These are phyloP conservation scores for Antechinus stuartii DNA, from an alignment of 2,113 vertebrate species.

Conservation along the genomic window DNA sequence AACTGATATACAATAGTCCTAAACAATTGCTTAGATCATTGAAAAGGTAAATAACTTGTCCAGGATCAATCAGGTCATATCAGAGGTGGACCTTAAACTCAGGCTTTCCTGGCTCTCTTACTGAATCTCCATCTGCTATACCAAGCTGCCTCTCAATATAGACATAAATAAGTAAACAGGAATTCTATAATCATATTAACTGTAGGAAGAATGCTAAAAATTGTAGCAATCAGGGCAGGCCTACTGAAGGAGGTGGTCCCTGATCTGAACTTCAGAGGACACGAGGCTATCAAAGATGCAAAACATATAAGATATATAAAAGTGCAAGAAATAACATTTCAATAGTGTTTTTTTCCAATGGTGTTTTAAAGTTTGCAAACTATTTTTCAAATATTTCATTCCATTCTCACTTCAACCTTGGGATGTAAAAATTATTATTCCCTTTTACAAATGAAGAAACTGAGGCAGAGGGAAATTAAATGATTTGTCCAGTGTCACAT, in stretches of 20 bases:
- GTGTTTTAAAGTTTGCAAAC: neutral
- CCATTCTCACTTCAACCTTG: neutral
- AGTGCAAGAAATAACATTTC: neutral
- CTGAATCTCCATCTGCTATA: neutral
- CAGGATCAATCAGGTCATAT: neutral
- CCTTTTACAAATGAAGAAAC: neutral
- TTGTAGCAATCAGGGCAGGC: neutral
- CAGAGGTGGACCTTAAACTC: neutral
- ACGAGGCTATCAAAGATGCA: neutral
- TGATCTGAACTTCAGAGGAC: neutral
- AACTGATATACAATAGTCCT: neutral
- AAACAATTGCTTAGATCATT: neutral
- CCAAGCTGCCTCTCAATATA: neutral
- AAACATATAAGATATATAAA: neutral
- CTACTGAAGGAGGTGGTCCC: neutral
- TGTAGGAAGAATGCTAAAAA: neutral
- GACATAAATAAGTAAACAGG: neutral
- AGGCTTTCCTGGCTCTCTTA: neutral
- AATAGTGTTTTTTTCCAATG: neutral
- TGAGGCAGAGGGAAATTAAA: neutral
- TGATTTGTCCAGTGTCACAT: neutral
- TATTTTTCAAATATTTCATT: neutral
- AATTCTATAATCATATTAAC: neutral
- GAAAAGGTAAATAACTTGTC: neutral
- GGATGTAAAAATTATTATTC: neutral